A percentile compares a stretch with the other conserved stretches of the same genome.
These are phyloP conservation scores for Drosophila siamana DNA, from an alignment of 2,888 invertebrate genomes.

Conservation along the genomic window DNA sequence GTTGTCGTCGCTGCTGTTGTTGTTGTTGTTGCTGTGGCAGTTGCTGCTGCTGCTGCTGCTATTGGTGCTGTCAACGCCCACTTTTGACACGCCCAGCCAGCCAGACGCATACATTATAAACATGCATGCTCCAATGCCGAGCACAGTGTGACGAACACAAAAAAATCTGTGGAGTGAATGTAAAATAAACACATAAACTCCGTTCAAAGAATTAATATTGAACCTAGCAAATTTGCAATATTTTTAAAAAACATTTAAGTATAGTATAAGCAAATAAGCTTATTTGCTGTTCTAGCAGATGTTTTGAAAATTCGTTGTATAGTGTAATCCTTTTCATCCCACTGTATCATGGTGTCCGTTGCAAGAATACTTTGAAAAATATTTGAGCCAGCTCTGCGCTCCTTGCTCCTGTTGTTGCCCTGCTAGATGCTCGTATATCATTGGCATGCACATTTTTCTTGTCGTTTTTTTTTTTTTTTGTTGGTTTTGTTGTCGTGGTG, in stretches of 20 bases:
- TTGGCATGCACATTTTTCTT: conserved; percentile 68
- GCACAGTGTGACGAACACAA: conserved; percentile 22
- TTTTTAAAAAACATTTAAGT: too few relatives aligned
- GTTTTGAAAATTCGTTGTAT: too few relatives aligned
- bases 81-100: conserved; percentile 71
- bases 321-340: background rate
- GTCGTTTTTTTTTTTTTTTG: conserved; percentile 11
- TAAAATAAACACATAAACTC: too few relatives aligned
- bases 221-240: too few relatives aligned
- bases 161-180: too few relatives aligned
- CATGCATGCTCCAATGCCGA: conserved; percentile 45
- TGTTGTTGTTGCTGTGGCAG: conserved; percentile 21
- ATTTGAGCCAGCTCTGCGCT: conserved; percentile 21
- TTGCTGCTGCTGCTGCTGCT: conserved; percentile 21
- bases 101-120: conserved; percentile 54
- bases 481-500: background rate
- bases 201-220: too few relatives aligned
- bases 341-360: conserved; percentile 34
- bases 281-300: too few relatives aligned
- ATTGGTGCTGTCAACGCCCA: conserved; percentile 64
- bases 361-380: conserved; percentile 41
- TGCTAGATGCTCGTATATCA: conserved; percentile 66
- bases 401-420: conserved; percentile 22
- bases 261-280: background rate
- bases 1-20: conserved; percentile 42